Conservation (phyloP, 2,113 vertebrate species). For the Platanista minor region DNA sequence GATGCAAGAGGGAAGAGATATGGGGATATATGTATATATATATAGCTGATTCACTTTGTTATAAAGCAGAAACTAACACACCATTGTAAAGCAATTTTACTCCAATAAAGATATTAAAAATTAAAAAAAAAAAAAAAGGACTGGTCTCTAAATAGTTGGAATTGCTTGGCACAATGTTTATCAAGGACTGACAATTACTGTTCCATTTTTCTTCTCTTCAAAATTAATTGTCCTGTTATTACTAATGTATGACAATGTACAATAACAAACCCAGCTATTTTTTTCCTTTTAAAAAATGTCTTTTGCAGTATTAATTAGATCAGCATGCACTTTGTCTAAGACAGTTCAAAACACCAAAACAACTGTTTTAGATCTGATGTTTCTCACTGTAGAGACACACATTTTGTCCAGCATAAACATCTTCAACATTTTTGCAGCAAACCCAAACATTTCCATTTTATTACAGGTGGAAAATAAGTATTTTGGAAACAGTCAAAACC, state of each 20-base stretch:
- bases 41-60: too few species aligned
- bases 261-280: not conserved
- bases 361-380: not conserved
- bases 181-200: not conserved
- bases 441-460: conserved; percentile 61
- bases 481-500: conserved; percentile 56
- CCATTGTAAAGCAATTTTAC: too few species aligned
- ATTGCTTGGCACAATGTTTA: not conserved
- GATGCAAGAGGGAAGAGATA: too few species aligned
- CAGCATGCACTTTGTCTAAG: not conserved
- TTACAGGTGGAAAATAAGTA: conserved; percentile 43
- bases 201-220: conserved; percentile 19
- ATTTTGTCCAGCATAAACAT: conserved; percentile 53
- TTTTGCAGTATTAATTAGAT: conserved; percentile 1
- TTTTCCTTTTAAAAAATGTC: not conserved
- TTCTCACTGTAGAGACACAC: not conserved
- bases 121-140: too few species aligned
- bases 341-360: not conserved
- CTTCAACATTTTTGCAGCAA: conserved; percentile 54
- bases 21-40: too few species aligned
- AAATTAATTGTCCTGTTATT: not conserved
- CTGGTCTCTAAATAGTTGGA: not conserved
- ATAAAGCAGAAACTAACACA: too few species aligned
- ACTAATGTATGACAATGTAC: not conserved
- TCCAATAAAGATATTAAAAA: too few species aligned